Percentiles rank a stretch among this genome's conserved stretches.
phyloP scores from a whole-genome alignment of 2,888 invertebrate species.

The Phyllotreta cruciferae region DNA sequence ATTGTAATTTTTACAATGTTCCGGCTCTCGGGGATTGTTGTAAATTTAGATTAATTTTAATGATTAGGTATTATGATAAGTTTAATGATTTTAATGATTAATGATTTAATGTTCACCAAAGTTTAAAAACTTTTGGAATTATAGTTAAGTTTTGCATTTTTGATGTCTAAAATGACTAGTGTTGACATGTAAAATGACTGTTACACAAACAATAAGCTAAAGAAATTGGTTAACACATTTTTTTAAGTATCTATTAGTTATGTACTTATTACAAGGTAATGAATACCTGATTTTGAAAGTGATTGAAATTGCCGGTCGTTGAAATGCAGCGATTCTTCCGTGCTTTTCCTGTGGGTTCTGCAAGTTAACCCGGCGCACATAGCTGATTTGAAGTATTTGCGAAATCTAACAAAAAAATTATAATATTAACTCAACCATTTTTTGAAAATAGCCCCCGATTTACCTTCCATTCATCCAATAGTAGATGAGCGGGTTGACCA shows the following conservation, averaged over 20 bases:
- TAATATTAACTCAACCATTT: not conserved
- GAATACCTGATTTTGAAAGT: constrained; percentile 44
- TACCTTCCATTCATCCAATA: constrained; percentile 93
- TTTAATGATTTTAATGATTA: too few species aligned
- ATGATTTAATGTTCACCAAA: too few species aligned
- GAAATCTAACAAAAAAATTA: constrained; percentile 63
- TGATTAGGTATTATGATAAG: too few species aligned
- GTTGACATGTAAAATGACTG: too few species aligned
- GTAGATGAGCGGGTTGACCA: constrained; percentile 92
- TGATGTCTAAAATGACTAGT: too few species aligned
- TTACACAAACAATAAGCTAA: too few species aligned
- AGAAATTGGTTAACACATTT: too few species aligned
- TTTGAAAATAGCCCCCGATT: constrained; percentile 47
- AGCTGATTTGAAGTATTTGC: constrained; percentile 74
- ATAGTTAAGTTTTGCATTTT: too few species aligned
- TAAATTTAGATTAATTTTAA: too few species aligned
- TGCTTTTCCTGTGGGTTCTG: constrained; percentile 22
- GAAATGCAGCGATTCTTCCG: constrained; percentile 32
- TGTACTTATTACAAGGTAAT: not conserved
- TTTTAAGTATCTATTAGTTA: not conserved
- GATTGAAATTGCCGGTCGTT: constrained; percentile 41
- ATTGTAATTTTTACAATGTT: too few species aligned
- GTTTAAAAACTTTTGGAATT: too few species aligned
- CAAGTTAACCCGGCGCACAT: constrained; percentile 68
- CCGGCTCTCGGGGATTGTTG: too few species aligned